Percentiles rank a stretch among this genome's conserved stretches.
These are phyloP conservation scores for Siderastrea siderea DNA, from an alignment of 92 coral and sea anemone genomes.

Conservation along the genomic window DNA sequence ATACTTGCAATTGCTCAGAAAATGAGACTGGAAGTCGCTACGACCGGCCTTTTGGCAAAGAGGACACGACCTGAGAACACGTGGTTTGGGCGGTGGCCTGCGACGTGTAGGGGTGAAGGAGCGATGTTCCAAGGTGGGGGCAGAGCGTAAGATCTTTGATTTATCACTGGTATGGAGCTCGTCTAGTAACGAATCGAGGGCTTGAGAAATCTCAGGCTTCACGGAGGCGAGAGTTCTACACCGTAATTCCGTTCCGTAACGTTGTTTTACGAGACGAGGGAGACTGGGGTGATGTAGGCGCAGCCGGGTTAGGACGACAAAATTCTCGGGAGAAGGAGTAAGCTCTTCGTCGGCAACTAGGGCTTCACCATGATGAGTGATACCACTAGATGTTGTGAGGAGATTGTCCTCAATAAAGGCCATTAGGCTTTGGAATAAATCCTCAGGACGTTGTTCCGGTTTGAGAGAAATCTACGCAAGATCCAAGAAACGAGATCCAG, in stretches of 20 bases:
- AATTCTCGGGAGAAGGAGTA: conserved; percentile 62
- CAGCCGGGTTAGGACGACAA: conserved; percentile 62
- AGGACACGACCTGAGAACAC: conserved; percentile 23
- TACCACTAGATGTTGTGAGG: conserved; percentile 51
- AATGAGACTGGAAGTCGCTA: neutral
- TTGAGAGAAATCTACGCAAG: conserved; percentile 56
- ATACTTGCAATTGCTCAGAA: conserved; percentile 31
- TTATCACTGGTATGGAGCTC: conserved; percentile 69
- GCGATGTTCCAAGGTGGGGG: conserved; percentile 38
- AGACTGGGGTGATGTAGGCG: conserved; percentile 49
- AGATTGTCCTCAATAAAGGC: conserved; percentile 80
- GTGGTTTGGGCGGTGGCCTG: conserved; percentile 27
- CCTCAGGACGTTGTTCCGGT: conserved; percentile 81
- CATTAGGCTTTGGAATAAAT: conserved; percentile 74
- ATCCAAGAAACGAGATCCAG: conserved; percentile 72
- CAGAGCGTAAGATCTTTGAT: conserved; percentile 69
- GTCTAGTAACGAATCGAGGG: conserved; percentile 59
- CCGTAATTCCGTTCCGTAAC: conserved; percentile 72
- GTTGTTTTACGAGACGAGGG: conserved; percentile 67
- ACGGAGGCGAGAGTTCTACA: conserved; percentile 68
- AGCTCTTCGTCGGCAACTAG: conserved; percentile 67
- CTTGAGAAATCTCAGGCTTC: conserved; percentile 71
- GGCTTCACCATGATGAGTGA: conserved; percentile 73
- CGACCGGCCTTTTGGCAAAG: conserved; percentile 42
- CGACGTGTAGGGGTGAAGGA: neutral